Conservation (phyloP, 2,797 vertebrate genomes). For the Morus bassanus region DNA sequence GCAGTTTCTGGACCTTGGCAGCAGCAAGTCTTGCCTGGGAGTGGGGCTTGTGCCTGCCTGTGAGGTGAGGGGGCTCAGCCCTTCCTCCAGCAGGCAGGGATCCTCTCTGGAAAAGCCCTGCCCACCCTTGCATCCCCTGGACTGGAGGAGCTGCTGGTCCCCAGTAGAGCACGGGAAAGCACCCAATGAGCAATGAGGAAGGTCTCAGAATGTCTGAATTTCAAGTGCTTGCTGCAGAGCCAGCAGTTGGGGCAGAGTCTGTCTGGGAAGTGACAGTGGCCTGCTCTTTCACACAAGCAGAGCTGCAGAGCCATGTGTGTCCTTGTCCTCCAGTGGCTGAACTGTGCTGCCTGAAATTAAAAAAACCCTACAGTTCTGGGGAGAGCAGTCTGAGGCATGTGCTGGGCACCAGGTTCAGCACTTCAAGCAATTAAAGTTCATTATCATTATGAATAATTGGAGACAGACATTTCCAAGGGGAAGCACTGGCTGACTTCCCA, state of each 20-base stretch:
- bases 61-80: not conserved
- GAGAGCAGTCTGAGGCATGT: not conserved
- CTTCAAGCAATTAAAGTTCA: not conserved
- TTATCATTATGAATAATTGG: not conserved
- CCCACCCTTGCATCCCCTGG: not conserved
- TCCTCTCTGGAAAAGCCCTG: not conserved
- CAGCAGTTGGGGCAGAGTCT: not conserved
- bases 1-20: not conserved
- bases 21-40: not conserved
- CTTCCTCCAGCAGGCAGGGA: not conserved
- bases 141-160: not conserved
- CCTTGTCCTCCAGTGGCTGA: not conserved
- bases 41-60: not conserved
- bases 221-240: not conserved
- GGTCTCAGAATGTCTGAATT: not conserved
- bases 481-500: not conserved
- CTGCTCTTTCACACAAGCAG: not conserved
- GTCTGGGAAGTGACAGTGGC: not conserved
- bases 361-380: not conserved
- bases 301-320: rapidly evolving
- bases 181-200: rapidly evolving
- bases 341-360: not conserved
- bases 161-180: not conserved
- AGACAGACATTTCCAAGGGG: not conserved
- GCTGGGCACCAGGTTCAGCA: not conserved